Base-by-base conservation (phyloP, 2,113 vertebrate genomes). In the Dicrurus megarhynchus region DNA sequence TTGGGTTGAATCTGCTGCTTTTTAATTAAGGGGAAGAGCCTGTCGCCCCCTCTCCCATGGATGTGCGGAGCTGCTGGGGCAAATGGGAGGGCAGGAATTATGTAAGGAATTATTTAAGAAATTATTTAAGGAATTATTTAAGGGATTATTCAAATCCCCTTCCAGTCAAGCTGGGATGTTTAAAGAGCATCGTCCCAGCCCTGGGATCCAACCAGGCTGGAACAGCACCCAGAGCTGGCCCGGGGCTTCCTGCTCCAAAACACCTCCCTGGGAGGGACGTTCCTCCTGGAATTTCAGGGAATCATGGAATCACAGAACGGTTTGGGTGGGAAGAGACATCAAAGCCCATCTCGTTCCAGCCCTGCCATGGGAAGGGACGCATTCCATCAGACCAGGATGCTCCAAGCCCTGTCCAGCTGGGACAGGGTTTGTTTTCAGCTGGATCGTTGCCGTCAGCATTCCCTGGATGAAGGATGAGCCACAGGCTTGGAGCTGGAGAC, bases 141-240 rank as follows among this genome's bases (percentile, higher is more conserved):
- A 21, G 53, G 56, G 27, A 39, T 39, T 39, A 9, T 61, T 53
- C 37, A 19, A 68, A 27, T 22, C 41, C 24, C 82, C 69, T 89
- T 87, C 87, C 84, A 87, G 68, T 75, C 94, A 87, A 78, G 30
- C 70, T 92, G 93, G 94, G 84, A 10, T n/a, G 49, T 88, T 93
- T 74, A 83, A 96, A 91, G 84, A 92, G 50, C 90, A 83, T 80
- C 82, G 33, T 89, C 56, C 82, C 4, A 3, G 63, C 67, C 64
- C 71, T 27, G 5, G 87, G 55, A 88, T 87, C 63, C 81, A 88
- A 10, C 68, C 94, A 35, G 60, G 78, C 83, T 94, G 85, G 67
- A 33, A 8, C 35, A 28, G 57, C 69, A 67, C 3, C 23, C 20
- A 20, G 37, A 12, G 37, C 88, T 61, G 68, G 24, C 78, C 75